Evolutionary conservation across 2,797 vertebrate genomes (phyloP).

Genomic region (Garrulus glandarius): DNA sequence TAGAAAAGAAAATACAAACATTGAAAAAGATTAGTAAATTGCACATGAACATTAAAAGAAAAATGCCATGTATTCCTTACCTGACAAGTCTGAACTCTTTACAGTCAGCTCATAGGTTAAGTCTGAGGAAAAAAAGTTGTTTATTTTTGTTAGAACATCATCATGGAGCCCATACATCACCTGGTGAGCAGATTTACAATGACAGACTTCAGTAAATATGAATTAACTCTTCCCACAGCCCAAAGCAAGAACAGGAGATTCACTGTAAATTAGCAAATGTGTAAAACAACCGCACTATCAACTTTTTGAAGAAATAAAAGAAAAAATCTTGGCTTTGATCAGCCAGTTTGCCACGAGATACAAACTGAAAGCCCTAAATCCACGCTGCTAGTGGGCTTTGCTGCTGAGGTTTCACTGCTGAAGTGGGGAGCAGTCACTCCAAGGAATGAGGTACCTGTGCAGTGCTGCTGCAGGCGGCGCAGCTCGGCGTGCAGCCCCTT

Average conservation of each 20-base stretch:
- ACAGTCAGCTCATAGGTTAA: conserved; percentile 94
- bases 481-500: conserved; percentile 93
- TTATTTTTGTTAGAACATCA: not conserved
- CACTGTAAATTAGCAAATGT: not conserved
- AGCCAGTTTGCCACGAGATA: fast-evolving
- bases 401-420: not conserved
- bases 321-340: not conserved
- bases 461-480: conserved; percentile 93
- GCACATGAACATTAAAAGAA: not conserved
- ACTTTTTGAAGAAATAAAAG: not conserved
- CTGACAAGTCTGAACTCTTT: conserved; percentile 88
- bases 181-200: not conserved
- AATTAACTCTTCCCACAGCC: not conserved
- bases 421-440: not conserved
- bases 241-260: not conserved
- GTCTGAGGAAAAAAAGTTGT: conserved; percentile 76
- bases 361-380: fast-evolving
- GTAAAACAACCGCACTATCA: not conserved
- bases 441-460: conserved; percentile 80
- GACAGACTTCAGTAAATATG: not conserved
- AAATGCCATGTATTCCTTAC: conserved; percentile 74
- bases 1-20: not conserved
- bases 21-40: not conserved
- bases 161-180: not conserved
- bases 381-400: not conserved